phyloP scores from a whole-genome alignment of 2,797 vertebrate species.

The Antrozous pallidus region DNA sequence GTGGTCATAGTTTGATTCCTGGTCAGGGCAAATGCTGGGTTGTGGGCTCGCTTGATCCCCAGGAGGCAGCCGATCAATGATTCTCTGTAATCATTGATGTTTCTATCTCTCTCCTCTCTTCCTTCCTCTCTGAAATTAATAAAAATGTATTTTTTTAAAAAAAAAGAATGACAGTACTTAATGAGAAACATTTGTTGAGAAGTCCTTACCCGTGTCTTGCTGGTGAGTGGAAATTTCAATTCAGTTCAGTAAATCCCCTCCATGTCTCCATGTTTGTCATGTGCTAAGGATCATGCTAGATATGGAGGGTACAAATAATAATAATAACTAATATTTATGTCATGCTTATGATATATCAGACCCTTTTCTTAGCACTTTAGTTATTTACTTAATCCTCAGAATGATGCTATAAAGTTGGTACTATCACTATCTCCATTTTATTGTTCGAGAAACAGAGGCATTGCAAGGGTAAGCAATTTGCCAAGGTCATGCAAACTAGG shows the following conservation, averaged over 20 bases:
- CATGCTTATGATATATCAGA: background rate
- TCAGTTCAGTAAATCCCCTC: background rate
- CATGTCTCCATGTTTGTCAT: background rate
- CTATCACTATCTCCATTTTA: background rate
- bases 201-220: background rate
- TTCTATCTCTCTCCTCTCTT: too few species aligned
- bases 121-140: too few species aligned
- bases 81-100: too few species aligned
- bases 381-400: conserved; percentile 22
- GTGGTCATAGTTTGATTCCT: too few species aligned
- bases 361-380: background rate
- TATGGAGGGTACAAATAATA: background rate
- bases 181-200: background rate
- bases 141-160: too few species aligned
- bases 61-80: too few species aligned
- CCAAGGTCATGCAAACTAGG: background rate
- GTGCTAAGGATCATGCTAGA: background rate
- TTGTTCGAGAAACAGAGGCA: background rate
- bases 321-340: background rate
- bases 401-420: background rate
- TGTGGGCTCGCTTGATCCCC: too few species aligned
- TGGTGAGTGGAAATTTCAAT: background rate
- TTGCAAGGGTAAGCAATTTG: background rate
- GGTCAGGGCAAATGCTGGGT: too few species aligned
- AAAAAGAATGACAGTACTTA: background rate